Evolutionary conservation across 2,888 invertebrate genomes (phyloP), one percentile per base, ranked within the genome.

Genomic region (Ophion ventricosus): DNA sequence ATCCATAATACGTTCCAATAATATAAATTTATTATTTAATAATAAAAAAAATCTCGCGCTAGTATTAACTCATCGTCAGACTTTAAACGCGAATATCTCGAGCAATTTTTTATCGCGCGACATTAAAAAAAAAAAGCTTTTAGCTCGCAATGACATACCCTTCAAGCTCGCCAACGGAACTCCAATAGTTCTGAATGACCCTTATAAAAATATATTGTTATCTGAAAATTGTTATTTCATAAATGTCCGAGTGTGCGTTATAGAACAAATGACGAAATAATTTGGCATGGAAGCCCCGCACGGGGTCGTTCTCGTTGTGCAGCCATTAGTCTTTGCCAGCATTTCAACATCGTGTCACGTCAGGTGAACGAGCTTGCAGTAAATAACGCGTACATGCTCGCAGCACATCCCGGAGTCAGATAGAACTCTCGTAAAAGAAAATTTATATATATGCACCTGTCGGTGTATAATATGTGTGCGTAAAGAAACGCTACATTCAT

Each of bases 261-360:
- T 40, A 35, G 35, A 49, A 49, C n/a, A 70, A 75, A 35, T 64
- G 20, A 10, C 29, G 29, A 40, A 25, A 29, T 29, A 54, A 63
- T 49, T 17, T 26, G 70, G 70, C n/a, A 66, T 1, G 7, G 56
- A 35, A 23, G 20, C 25, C 20, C n/a, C n/a, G n/a, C 7, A 17
- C 57, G 73, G 23, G 40, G 40, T 56, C 23, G 7, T 35, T 35
- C 49, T 49, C 49, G 56, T 29, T 49, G 67, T 61, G 56, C 63
- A 23, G 61, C 61, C 77, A 69, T 78, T 82, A 77, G 61, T 74
- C 73, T 73, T 73, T 11, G 54, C 40, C 43, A 64, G 64, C 11
- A 35, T 80, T 66, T 80, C 23, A 64, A 57, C 72, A 40, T 64
- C 35, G 73, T 17, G 56, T 23, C 29, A 57, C 54, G 64, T 66